Percentiles rank a stretch among this genome's conserved stretches.
These are phyloP conservation scores for Drosophila repleta DNA, from an alignment of 1,140 invertebrate genomes.

Conservation along the genomic window DNA sequence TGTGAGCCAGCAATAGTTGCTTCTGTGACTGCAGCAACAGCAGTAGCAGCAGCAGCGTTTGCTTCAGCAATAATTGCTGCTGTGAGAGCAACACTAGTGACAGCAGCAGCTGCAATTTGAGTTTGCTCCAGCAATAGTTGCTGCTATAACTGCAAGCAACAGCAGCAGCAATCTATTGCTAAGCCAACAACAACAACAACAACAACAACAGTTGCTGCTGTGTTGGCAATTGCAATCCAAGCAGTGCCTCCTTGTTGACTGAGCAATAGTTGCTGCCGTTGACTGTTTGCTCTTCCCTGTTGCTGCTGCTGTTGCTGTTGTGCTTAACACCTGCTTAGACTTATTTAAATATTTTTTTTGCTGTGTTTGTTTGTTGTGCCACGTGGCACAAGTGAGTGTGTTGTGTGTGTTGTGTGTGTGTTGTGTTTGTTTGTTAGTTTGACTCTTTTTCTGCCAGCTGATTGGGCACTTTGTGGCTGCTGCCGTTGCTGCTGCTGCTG, in stretches of 20 bases:
- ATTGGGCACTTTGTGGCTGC: constrained; percentile 40
- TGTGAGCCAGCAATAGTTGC: too few relatives aligned
- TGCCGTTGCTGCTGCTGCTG: background rate
- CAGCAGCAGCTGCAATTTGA: too few relatives aligned
- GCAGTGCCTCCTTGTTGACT: background rate
- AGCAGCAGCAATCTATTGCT: too few relatives aligned
- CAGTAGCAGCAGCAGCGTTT: too few relatives aligned
- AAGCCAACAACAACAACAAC: background rate
- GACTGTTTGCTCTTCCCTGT: too few relatives aligned
- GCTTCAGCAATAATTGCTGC: too few relatives aligned
- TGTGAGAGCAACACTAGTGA: too few relatives aligned
- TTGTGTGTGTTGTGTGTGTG: constrained; percentile 17
- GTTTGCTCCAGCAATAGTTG: too few relatives aligned
- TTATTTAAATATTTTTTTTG: constrained; percentile 21
- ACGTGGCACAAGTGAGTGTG: too few relatives aligned
- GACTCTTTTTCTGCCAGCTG: constrained; percentile 44
- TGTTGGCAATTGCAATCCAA: background rate
- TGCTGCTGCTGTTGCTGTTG: constrained; percentile 9
- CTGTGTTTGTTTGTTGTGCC: constrained; percentile 6
- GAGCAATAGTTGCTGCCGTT: constrained; percentile 2
- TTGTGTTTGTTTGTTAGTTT: constrained; percentile 33
- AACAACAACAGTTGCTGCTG: constrained; percentile 2
- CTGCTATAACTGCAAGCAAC: too few relatives aligned
- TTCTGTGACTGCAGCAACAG: too few relatives aligned
- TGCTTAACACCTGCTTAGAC: constrained; percentile 3